Evolutionary conservation across 2,888 invertebrate genomes (phyloP), one percentile per base, ranked within the genome.

Genomic region (Seira sanloemensis): DNA sequence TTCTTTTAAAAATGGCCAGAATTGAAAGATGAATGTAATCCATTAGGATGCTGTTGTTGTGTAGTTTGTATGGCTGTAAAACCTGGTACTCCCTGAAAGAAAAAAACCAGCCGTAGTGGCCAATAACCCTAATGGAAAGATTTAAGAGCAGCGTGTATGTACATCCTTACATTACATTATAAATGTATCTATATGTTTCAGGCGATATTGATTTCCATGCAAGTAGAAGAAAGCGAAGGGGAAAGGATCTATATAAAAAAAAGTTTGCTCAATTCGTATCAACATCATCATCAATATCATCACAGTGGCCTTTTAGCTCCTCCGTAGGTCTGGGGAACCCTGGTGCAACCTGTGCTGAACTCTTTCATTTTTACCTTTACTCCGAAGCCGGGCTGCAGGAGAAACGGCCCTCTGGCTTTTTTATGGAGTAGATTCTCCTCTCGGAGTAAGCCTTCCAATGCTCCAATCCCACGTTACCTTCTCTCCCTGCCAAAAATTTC

Each of bases 51-150:
- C 65, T 65, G 68, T 23, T 62, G 62, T 62, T 62, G 21, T 23
- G 50, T 37, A 7, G 37, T 37, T 62, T 62, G 62, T 62, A 62
- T 9, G 58, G 62, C 21, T 21, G 62, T 62, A 62, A 62, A 62
- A 62, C 12, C 12, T n/a, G 50, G 62, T 62, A 62, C 21, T 62
- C 62, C 23, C 19, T 50, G 50, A 7, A 50, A n/a, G n/a, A n/a
- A n/a, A n/a, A n/a, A n/a, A 12, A 50, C 50, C n/a, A 2, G 50
- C 50, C 50, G n/a, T 21, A 26, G 81, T 76, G 68, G 83, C 72
- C 83, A 83, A 83, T 83, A 83, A 83, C 83, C 78, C 78, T 78
- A 83, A 83, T 83, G 78, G 83, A 83, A 62, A 78, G 78, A 83
- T 78, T 78, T 78, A 78, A 62, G 62, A 62, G 19, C 16, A 50